Evolutionary conservation across 2,797 vertebrate species (phyloP), one percentile per base, ranked within the genome.

Genomic region (Notoglanidium macrostoma): DNA sequence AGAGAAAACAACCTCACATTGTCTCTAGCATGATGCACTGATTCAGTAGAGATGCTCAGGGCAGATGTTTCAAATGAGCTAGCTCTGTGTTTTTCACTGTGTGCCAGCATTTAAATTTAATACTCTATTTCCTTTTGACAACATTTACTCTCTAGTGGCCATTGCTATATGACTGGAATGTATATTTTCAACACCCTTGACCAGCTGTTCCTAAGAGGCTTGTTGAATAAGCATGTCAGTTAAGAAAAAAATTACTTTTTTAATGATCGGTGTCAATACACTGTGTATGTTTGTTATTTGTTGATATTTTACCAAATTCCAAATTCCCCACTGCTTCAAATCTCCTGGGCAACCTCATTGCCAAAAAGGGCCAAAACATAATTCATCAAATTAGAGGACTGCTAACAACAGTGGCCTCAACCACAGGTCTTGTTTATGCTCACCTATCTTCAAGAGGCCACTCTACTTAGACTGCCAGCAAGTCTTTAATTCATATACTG

Each of bases 1-100:
- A 90, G 72, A 89, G 86, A 91, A 90, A 93, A 94, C 92, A 95
- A 93, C 90, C 83, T 89, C 68, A 73, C 89, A 91, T 92, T 94
- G 94, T 95, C 90, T 87, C 35, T 84, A 51, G 84, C 86, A 77
- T 90, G 90, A 80, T 87, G 89, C 86, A 86, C 87, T 84, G 85
- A 89, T 90, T 90, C 68, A 91, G 87, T 80, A 21, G 84, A 74
- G 87, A 90, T 90, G 86, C 88, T 78, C 72, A 79, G 77, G 85
- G 84, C 79, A 88, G 87, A 91, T 92, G 84, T 88, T 88, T 87
- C 23, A 74, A 68, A 90, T 89, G 29, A 89, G 59, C 63, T 9
- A n/a, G 26, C 77, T 32, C 51, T 86, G 23, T 61, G 61, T 70
- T 72, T 84, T 78, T 88, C 74, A 86, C 17, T 32, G 74, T 57